phyloP scores from a whole-genome alignment of 2,797 vertebrate genomes.

The Zalophus californianus region DNA sequence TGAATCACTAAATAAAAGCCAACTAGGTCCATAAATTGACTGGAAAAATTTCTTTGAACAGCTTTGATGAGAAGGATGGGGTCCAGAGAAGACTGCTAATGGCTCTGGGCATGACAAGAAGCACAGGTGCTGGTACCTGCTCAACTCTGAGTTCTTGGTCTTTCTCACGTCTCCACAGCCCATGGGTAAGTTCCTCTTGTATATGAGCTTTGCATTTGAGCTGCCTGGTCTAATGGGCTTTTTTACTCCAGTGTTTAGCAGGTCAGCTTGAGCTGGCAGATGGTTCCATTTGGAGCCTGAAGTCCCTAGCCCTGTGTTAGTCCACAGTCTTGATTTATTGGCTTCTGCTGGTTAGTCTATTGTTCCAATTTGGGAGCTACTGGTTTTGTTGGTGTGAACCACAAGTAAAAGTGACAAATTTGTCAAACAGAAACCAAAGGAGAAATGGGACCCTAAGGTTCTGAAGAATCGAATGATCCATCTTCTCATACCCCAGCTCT shows the following conservation, averaged over 20 bases:
- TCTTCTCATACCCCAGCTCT: background rate
- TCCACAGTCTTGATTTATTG: background rate
- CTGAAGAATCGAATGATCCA: background rate
- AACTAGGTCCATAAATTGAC: too few species aligned
- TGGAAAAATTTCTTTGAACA: background rate
- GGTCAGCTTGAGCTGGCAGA: background rate
- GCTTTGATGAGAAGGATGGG: background rate
- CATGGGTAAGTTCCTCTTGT: background rate
- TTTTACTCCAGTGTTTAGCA: fast-evolving
- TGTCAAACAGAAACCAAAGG: background rate
- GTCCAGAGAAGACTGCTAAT: background rate
- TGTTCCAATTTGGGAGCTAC: background rate
- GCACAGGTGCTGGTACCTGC: background rate
- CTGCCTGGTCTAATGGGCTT: background rate
- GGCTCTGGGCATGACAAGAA: background rate
- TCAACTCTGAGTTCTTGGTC: background rate
- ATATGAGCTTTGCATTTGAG: background rate
- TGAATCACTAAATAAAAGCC: background rate
- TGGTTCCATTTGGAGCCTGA: too few species aligned
- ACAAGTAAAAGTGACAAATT: background rate
- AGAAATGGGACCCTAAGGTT: background rate
- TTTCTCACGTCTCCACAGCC: too few species aligned
- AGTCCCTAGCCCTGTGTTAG: background rate
- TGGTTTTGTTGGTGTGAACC: background rate
- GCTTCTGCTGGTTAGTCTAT: background rate